Evolutionary conservation across 2,797 vertebrate species (phyloP).

Genomic region (Acanthornis magna): DNA sequence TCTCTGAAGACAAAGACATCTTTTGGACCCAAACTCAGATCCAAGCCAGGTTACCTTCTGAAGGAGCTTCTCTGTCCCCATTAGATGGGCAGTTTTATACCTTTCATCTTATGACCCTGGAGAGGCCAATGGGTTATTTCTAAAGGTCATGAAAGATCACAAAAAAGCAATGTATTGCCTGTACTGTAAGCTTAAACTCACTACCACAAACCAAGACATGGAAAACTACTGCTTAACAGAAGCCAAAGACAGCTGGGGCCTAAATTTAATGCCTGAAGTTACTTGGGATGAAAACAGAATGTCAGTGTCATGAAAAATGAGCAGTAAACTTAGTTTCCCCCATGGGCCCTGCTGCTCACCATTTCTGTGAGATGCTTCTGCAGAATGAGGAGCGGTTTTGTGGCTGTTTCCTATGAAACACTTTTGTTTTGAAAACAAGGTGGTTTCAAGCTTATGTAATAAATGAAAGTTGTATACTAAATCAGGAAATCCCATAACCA

Average conservation of each 20-base stretch:
- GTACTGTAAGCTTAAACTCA: not conserved
- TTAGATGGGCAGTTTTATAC: not conserved
- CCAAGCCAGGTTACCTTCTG: not conserved
- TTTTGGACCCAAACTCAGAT: not conserved
- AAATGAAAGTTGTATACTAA: not conserved
- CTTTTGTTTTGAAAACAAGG: conserved; percentile 20
- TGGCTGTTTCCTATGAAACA: not conserved
- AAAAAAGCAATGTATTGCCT: not conserved
- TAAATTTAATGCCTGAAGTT: not conserved
- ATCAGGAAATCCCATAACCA: not conserved
- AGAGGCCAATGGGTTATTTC: not conserved
- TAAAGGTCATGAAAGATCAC: not conserved
- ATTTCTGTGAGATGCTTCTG: not conserved
- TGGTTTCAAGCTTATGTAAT: not conserved
- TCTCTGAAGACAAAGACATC: not conserved
- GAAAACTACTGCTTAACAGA: conserved; percentile 26
- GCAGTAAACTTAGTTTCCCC: not conserved
- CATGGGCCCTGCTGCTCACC: not conserved
- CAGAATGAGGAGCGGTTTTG: not conserved
- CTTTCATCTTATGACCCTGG: not conserved
- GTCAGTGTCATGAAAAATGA: conserved; percentile 9
- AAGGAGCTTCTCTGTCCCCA: not conserved
- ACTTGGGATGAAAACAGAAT: not conserved
- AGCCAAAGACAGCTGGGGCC: not conserved
- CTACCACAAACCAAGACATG: not conserved